These are phyloP conservation scores for Hylaeus volcanicus DNA, from an alignment of 1,140 invertebrate genomes.

Conservation along the genomic window DNA sequence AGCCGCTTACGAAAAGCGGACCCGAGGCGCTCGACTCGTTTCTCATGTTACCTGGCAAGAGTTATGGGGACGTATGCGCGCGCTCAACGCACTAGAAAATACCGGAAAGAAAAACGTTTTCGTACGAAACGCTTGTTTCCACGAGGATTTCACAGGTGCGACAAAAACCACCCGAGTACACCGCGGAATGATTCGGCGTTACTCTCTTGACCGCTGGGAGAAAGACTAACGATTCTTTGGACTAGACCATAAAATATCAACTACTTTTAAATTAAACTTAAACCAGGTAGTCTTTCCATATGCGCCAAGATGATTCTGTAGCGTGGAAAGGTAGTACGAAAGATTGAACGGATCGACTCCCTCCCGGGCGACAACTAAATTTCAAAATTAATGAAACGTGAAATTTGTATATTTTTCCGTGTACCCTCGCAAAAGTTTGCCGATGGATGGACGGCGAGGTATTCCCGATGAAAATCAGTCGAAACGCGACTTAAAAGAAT, in stretches of 20 bases:
- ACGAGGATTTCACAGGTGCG: slow-evolving; percentile 20
- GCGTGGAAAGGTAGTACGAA: too few relatives aligned
- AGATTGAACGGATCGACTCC: too few relatives aligned
- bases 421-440: too few relatives aligned
- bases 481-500: too few relatives aligned
- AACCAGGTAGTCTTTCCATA: too few relatives aligned
- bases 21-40: slow-evolving; percentile 62
- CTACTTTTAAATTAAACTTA: not conserved
- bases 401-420: too few relatives aligned
- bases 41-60: slow-evolving; percentile 66
- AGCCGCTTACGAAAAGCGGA: slow-evolving; percentile 73
- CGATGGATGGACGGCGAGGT: too few relatives aligned
- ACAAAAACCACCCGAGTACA: slow-evolving; percentile 38
- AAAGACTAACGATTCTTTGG: slow-evolving; percentile 5
- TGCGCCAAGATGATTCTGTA: too few relatives aligned
- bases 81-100: slow-evolving; percentile 47
- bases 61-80: slow-evolving; percentile 66
- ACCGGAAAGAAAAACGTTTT: slow-evolving; percentile 52
- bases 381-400: too few relatives aligned
- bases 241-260: too few relatives aligned
- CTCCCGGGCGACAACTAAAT: too few relatives aligned
- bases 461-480: too few relatives aligned
- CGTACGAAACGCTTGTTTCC: slow-evolving; percentile 62
- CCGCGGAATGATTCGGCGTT: not conserved
- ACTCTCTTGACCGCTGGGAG: not conserved